Evolutionary conservation across 1,140 invertebrate genomes (phyloP), one percentile per base, ranked within the genome.

Genomic region (Telenomus remus): DNA sequence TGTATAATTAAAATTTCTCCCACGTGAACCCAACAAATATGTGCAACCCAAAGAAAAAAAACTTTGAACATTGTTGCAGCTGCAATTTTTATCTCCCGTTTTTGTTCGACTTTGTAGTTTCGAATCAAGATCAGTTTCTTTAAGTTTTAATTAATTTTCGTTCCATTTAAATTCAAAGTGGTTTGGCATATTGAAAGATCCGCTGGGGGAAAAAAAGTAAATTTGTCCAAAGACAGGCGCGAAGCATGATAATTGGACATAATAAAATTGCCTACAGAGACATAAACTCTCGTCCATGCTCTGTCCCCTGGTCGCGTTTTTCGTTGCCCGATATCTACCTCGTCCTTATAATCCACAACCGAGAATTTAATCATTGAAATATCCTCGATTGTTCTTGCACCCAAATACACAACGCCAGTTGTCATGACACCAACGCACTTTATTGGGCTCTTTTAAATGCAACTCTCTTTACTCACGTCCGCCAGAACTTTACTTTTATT

Each of bases 181-280:
- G n/a, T n/a, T n/a, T n/a, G n/a, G n/a, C n/a, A n/a, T n/a, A n/a
- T n/a, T n/a, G n/a, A n/a, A n/a, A n/a, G n/a, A n/a, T n/a, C n/a
- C n/a, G n/a, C n/a, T n/a, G n/a, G n/a, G n/a, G n/a, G n/a, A n/a
- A n/a, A n/a, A n/a, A n/a, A n/a, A n/a, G n/a, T 66, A 78, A 74
- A 78, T 72, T 76, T 72, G 69, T 61, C 65, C 46, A 60, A 76
- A 49, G 60, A 65, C 76, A 80, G 79, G 59, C 70, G 70, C 50
- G 64, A 49, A 59, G 54, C 56, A 78, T 70, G 71, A 80, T 78
- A 79, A 80, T 77, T 72, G 72, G 66, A 78, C 77, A 79, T 80
- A 82, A 81, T 81, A n/a, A 81, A 81, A 80, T 78, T 82, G 76
- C 71, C 69, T 59, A 69, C 60, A 59, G 72, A 57, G 55, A 57